Percentiles rank a stretch among this genome's conserved stretches.
These are phyloP conservation scores for Euspilapteryx auroguttella DNA, from an alignment of 2,888 invertebrate genomes.

Conservation along the genomic window DNA sequence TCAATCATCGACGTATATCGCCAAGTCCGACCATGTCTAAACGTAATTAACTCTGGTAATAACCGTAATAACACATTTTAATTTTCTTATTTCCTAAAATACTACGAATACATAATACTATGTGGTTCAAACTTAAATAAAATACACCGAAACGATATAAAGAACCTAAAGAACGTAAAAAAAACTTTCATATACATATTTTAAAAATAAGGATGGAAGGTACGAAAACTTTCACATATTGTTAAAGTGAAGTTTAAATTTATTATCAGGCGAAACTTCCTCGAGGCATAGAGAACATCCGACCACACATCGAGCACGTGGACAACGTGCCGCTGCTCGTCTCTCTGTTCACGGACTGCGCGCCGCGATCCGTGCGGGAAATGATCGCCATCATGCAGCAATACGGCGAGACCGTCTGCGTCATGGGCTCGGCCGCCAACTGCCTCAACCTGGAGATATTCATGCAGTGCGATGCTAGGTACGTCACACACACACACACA, in stretches of 20 bases:
- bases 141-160: no score
- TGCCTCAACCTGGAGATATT: constrained; percentile 90
- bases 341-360: constrained; percentile 97
- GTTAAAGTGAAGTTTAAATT: neutral
- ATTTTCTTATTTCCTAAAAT: no score
- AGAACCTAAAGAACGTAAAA: no score
- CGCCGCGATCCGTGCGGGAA: constrained; percentile 84
- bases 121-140: no score
- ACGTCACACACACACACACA: constrained; percentile 3
- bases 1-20: no score
- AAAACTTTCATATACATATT: no score
- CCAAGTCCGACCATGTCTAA: no score
- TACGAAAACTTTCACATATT: no score
- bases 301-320: constrained; percentile 91
- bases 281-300: constrained; percentile 93
- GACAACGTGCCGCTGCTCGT: constrained; percentile 98
- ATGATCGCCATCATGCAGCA: constrained; percentile 95
- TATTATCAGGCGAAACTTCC: constrained; percentile 82
- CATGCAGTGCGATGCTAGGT: constrained; percentile 91
- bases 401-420: constrained; percentile 94
- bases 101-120: no score
- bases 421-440: constrained; percentile 88
- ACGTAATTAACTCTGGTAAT: no score
- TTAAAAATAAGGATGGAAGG: no score
- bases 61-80: no score